A percentile compares a stretch with the other conserved stretches of the same genome.
Conservation (phyloP, 2,797 vertebrate genomes). For the Simalia tracyae region DNA sequence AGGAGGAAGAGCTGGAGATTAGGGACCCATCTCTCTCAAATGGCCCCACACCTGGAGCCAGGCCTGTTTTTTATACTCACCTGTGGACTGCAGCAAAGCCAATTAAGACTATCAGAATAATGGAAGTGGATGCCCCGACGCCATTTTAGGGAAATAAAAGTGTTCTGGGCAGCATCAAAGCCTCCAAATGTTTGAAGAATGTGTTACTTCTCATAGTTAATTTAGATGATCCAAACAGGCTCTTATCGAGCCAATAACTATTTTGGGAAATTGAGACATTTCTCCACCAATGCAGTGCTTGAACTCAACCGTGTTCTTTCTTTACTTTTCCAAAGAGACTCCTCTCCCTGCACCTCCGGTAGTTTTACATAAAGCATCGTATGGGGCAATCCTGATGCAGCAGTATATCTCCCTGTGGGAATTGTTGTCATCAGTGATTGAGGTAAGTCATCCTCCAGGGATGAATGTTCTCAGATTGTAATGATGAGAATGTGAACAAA, state of each 20-base stretch:
- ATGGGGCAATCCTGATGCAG: conserved; percentile 80
- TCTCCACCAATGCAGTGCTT: background rate
- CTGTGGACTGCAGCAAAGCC: too few species aligned
- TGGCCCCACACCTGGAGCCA: too few species aligned
- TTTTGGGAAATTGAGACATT: background rate
- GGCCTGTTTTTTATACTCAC: too few species aligned
- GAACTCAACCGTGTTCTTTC: background rate
- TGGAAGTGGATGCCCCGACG: too few species aligned
- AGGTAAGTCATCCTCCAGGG: conserved; percentile 69
- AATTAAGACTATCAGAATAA: too few species aligned
- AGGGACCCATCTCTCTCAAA: too few species aligned
- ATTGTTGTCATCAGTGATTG: conserved; percentile 76
- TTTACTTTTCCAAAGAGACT: conserved; percentile 63
- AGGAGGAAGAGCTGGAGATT: background rate
- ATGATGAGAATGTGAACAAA: background rate
- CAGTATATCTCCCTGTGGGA: conserved; percentile 92
- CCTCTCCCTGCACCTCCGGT: conserved; percentile 79
- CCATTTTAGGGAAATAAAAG: background rate
- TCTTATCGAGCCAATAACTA: background rate
- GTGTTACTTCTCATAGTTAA: too few species aligned
- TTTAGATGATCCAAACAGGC: too few species aligned
- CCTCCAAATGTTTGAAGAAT: background rate
- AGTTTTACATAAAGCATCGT: conserved; percentile 77
- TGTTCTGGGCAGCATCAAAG: background rate
- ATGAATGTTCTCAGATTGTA: background rate